Evolutionary conservation across 2,797 vertebrate genomes (phyloP).

Genomic region (Myotis pilosus): DNA sequence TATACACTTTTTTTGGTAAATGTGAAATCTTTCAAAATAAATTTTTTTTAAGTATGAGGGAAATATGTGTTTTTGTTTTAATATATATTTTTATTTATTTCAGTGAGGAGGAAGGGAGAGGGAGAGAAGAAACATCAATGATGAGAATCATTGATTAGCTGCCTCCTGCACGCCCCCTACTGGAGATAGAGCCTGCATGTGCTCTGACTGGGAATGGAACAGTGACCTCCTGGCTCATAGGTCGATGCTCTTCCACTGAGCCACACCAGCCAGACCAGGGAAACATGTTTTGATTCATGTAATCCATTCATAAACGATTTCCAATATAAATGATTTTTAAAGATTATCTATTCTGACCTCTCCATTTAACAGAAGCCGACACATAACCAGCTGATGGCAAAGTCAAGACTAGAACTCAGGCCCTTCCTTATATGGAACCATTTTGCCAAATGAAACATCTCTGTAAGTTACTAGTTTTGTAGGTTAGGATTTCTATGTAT

Average conservation of each 20-base stretch:
- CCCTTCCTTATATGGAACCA: neutral
- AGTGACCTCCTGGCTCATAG: too few relatives aligned
- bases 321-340: neutral
- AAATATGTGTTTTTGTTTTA: too few relatives aligned
- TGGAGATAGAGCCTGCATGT: too few relatives aligned
- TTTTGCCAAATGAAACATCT: neutral
- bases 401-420: neutral
- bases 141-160: too few relatives aligned
- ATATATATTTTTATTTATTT: too few relatives aligned
- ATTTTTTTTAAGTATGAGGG: too few relatives aligned
- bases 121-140: too few relatives aligned
- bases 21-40: neutral
- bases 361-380: neutral
- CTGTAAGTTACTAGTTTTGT: neutral
- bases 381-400: neutral
- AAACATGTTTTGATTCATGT: neutral
- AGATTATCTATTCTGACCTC: neutral
- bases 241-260: too few relatives aligned
- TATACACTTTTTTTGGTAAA: neutral
- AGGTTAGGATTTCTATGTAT: neutral
- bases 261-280: too few relatives aligned
- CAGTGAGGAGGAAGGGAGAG: too few relatives aligned
- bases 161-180: too few relatives aligned
- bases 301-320: neutral
- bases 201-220: too few relatives aligned